Percentiles rank a stretch among this genome's conserved stretches.
These are phyloP conservation scores for Centropus unirufus DNA, from an alignment of 2,113 vertebrate genomes.

Conservation along the genomic window DNA sequence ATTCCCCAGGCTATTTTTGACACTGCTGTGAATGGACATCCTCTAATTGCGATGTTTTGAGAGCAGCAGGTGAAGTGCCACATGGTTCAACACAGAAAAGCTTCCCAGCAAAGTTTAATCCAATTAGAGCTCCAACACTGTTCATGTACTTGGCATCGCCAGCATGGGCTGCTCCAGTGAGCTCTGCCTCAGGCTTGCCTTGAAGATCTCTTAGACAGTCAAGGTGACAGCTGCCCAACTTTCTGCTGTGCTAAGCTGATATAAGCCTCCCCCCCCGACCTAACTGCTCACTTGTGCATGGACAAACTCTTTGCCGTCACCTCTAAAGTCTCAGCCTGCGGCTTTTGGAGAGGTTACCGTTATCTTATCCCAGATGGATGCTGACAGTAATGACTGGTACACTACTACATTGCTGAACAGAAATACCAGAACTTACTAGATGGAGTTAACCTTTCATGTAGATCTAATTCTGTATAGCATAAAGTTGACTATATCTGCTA, in stretches of 20 bases:
- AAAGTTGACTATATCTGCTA: background rate
- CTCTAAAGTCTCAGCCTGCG: background rate
- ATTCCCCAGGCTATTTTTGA: background rate
- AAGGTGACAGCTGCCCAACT: background rate
- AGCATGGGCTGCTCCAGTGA: background rate
- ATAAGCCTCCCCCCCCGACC: background rate
- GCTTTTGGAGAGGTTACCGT: background rate
- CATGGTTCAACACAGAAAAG: background rate
- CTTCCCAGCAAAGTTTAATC: background rate
- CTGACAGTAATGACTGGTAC: background rate
- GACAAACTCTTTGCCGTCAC: background rate
- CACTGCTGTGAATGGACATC: background rate
- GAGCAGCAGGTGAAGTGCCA: background rate
- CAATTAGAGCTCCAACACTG: background rate
- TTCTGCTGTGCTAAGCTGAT: background rate
- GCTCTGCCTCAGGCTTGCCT: background rate
- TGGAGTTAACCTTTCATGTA: background rate
- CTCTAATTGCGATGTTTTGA: background rate
- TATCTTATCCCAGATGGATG: background rate
- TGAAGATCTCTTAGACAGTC: background rate
- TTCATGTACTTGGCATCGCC: rapidly evolving
- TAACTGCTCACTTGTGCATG: background rate
- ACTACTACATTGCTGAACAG: background rate
- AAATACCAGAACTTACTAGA: background rate
- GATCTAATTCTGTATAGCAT: background rate